Conservation (phyloP, 2,888 invertebrate genomes). For the Galeopsomyia nigrocyanea region DNA sequence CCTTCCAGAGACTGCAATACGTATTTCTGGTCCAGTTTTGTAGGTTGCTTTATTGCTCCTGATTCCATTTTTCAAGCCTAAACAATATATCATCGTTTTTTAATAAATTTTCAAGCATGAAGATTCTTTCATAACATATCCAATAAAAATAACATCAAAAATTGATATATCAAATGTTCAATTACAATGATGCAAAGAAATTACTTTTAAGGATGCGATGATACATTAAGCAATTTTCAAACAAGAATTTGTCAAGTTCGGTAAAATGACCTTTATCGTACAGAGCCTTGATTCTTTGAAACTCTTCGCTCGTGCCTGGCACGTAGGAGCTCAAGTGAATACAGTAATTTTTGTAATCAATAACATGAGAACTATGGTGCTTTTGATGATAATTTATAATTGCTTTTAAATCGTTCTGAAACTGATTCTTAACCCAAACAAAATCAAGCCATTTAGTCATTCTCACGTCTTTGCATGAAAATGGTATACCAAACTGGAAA, state of each 20-base stretch:
- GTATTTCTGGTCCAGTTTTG: not conserved
- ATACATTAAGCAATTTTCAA: slow-evolving; percentile 31
- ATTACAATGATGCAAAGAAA: not conserved
- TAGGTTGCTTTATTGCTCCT: not conserved
- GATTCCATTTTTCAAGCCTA: slow-evolving; percentile 18
- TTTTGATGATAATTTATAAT: slow-evolving; percentile 7
- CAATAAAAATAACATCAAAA: not conserved
- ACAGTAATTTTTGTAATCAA: not conserved
- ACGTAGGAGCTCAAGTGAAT: not conserved
- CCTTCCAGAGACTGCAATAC: slow-evolving; percentile 11
- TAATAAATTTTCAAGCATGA: too few relatives aligned
- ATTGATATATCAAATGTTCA: not conserved
- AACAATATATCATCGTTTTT: not conserved
- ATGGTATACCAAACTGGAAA: slow-evolving; percentile 30
- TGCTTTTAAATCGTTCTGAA: slow-evolving; percentile 20
- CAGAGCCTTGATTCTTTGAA: slow-evolving; percentile 3
- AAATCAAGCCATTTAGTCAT: slow-evolving; percentile 26
- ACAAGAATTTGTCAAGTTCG: slow-evolving; percentile 33
- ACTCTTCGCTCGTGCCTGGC: slow-evolving; percentile 28
- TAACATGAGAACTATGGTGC: not conserved
- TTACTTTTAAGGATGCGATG: slow-evolving; percentile 34
- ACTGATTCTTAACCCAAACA: slow-evolving; percentile 15
- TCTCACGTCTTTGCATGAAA: slow-evolving; percentile 23
- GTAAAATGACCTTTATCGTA: not conserved
- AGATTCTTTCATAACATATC: too few relatives aligned